Evolutionary conservation across 2,113 vertebrate genomes (phyloP).

Genomic region (Cettia cetti): DNA sequence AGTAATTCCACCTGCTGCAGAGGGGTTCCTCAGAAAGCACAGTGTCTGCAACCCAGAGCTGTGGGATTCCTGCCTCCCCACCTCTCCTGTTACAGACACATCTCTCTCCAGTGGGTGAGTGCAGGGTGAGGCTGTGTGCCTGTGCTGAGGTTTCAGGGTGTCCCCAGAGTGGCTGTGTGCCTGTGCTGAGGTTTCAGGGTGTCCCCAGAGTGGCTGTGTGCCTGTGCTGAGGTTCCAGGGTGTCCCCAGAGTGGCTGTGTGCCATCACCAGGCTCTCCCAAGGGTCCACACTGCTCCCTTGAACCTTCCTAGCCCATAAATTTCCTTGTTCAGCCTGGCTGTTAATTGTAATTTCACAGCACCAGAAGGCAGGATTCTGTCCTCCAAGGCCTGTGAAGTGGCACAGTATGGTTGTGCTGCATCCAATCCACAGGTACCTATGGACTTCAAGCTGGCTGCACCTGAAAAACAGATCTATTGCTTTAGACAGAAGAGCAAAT

Average conservation of each 20-base stretch:
- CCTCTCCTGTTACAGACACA: not conserved
- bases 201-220: not conserved
- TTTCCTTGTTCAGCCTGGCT: not conserved
- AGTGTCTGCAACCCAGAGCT: not conserved
- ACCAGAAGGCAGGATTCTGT: not conserved
- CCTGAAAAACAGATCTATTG: not conserved
- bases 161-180: not conserved
- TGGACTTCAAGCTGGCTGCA: not conserved
- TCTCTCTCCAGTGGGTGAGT: not conserved
- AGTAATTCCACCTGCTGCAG: not conserved
- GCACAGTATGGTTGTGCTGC: not conserved
- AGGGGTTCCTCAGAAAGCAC: not conserved
- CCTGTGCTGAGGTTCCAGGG: not conserved
- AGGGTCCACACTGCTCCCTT: not conserved
- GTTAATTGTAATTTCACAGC: not conserved
- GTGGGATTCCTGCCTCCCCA: not conserved
- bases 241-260: not conserved
- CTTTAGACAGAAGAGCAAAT: not conserved
- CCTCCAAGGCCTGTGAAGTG: not conserved
- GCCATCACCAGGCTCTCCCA: not conserved
- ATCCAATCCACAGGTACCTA: not conserved
- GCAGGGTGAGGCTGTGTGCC: too few relatives aligned
- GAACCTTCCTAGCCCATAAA: not conserved
- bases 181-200: too few relatives aligned
- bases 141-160: not conserved